Evolutionary conservation across 2,888 invertebrate genomes (phyloP).

Genomic region (Heteromurus nitidus): DNA sequence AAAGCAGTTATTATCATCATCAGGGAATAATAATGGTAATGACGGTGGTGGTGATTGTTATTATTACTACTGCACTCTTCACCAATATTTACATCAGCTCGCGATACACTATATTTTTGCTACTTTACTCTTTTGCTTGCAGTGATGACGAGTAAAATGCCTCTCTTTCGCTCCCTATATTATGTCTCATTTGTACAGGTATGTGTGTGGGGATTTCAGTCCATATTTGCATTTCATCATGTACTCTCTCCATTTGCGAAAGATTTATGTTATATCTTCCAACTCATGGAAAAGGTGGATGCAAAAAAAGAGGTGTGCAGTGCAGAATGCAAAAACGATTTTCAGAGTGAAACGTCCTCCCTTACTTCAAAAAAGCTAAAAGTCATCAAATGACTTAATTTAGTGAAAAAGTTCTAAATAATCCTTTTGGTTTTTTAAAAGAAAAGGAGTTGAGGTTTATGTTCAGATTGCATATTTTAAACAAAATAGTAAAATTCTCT

Average conservation of each 20-base stretch:
- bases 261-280: slow-evolving; percentile 18
- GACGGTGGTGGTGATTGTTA: slow-evolving; percentile 45
- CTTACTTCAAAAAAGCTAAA: slow-evolving; percentile 29
- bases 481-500: too few species aligned
- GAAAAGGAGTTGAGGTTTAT: too few species aligned
- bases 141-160: neutral
- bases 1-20: slow-evolving; percentile 58
- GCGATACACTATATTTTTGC: neutral
- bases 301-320: neutral
- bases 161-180: neutral
- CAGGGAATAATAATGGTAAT: slow-evolving; percentile 42
- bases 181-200: neutral
- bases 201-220: neutral
- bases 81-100: slow-evolving; percentile 20
- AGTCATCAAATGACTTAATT: slow-evolving; percentile 28
- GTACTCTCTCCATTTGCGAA: slow-evolving; percentile 29
- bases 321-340: too few species aligned
- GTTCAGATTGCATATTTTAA: too few species aligned
- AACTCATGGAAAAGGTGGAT: neutral
- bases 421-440: too few species aligned
- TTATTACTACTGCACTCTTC: slow-evolving; percentile 31
- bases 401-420: too few species aligned
- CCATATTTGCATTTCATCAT: slow-evolving; percentile 23
- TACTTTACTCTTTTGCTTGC: neutral
- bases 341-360: too few species aligned